Evolutionary conservation across 2,797 vertebrate genomes (phyloP).

Genomic region (Perodicticus potto): DNA sequence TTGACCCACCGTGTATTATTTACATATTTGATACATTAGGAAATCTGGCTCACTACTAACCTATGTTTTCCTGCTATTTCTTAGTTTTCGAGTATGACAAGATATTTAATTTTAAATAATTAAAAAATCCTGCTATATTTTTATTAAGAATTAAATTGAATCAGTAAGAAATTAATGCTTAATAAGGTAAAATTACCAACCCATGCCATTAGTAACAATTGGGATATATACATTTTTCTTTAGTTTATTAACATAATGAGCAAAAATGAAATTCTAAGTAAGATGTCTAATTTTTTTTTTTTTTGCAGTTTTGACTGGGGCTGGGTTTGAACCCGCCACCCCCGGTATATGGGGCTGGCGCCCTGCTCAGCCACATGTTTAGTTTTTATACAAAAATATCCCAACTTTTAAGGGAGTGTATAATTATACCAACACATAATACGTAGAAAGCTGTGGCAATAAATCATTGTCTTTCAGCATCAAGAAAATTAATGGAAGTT

Average conservation of each 20-base stretch:
- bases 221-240: slow-evolving; percentile 14
- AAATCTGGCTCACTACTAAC: not conserved
- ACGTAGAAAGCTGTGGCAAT: not conserved
- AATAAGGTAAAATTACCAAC: slow-evolving; percentile 26
- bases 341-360: too few species aligned
- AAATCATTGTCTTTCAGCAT: not conserved
- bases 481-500: not conserved
- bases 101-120: not conserved
- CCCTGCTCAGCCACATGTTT: not conserved
- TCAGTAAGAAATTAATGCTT: not conserved
- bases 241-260: slow-evolving; percentile 12
- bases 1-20: not conserved
- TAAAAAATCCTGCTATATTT: not conserved
- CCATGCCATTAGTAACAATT: not conserved
- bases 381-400: not conserved
- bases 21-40: not conserved
- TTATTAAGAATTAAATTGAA: slow-evolving; percentile 11
- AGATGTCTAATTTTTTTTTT: not conserved
- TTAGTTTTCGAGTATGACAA: not conserved
- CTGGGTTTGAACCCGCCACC: too few species aligned
- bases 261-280: slow-evolving; percentile 40
- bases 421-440: not conserved
- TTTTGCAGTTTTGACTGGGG: too few species aligned
- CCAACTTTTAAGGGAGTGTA: not conserved
- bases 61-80: not conserved